Evolutionary conservation across 2,888 invertebrate genomes (phyloP), one percentile per base, ranked within the genome.

Genomic region (Ceramica pisi): DNA sequence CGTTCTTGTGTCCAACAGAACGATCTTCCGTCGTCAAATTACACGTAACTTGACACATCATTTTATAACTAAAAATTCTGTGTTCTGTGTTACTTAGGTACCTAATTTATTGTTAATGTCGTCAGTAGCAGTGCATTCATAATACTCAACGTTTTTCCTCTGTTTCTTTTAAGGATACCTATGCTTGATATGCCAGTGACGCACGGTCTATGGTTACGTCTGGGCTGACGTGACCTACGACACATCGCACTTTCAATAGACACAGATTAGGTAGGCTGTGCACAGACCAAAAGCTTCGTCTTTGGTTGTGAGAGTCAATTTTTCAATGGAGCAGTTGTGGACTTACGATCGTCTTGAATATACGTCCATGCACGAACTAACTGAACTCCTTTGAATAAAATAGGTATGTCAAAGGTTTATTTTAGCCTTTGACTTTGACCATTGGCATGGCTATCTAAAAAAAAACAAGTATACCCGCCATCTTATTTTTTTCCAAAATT

Each of bases 151-250:
- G 19, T 6, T 53, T 23, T 44, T 53, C 21, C 21, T 31, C 23
- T 53, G 53, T 68, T 68, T 68, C 68, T 21, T 68, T 44, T 53
- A 38, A 12, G 14, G 12, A 38, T 38, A 51, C 21, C 16, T 51
- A 31, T 14, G 38, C 4, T 14, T 35, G 7, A 35, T 50, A 50
- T 8, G 60, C 21, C 6, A 9, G 44, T 66, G 61, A 66, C 46
- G 66, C 61, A 61, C 9, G 16, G 0, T 3, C 21, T 41, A 4
- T 55, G 35, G 35, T 48, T 41, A 35, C 41, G 68, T 44, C 14
- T 31, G 7, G 1, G 53, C 14, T 4, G 38, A 56, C 57, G 57
- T 70, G 71, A 57, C 71, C 31, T 21, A 31, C 14, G 69, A 68
- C 35, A 12, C n/a, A 50, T 14, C 57, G 35, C 2, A 38, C 38